Evolutionary conservation across 2,797 vertebrate species (phyloP).

Genomic region (Limnodromus scolopaceus): DNA sequence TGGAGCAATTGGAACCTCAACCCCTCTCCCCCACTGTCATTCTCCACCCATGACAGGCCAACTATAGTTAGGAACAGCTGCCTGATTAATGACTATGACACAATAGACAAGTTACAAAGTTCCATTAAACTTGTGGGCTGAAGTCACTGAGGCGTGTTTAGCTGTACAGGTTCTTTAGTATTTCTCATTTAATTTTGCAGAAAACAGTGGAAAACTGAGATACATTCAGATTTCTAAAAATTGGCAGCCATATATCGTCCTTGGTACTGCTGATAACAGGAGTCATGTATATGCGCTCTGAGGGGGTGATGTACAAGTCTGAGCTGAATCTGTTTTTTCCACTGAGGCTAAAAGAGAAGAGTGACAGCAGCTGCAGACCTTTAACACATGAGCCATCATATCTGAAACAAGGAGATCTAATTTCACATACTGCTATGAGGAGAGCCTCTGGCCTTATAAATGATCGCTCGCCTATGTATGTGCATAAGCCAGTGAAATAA

Average conservation of each 20-base stretch:
- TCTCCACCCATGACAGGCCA: constrained; percentile 50
- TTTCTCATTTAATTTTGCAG: constrained; percentile 1
- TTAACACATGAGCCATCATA: constrained; percentile 71
- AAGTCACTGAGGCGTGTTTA: not conserved
- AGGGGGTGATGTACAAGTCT: not conserved
- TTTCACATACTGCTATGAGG: constrained; percentile 67
- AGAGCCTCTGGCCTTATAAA: constrained; percentile 70
- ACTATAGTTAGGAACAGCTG: constrained; percentile 75
- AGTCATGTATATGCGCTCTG: not conserved
- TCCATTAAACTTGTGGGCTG: constrained; percentile 1
- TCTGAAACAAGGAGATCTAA: constrained; percentile 72
- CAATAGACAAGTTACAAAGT: constrained; percentile 11
- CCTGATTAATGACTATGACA: constrained; percentile 35
- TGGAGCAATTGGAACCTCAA: not conserved
- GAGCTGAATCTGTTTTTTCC: constrained; percentile 48
- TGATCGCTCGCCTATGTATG: not conserved
- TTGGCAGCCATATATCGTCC: rapidly evolving
- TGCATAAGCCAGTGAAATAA: constrained; percentile 8
- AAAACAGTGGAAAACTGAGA: not conserved
- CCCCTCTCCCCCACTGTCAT: not conserved
- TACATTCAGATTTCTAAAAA: not conserved
- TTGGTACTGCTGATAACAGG: not conserved
- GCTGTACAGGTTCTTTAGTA: not conserved
- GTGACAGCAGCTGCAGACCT: constrained; percentile 78
- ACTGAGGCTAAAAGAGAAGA: constrained; percentile 50